Evolutionary conservation across 1,140 invertebrate genomes (phyloP).

Genomic region (Tetramorium simillimum): DNA sequence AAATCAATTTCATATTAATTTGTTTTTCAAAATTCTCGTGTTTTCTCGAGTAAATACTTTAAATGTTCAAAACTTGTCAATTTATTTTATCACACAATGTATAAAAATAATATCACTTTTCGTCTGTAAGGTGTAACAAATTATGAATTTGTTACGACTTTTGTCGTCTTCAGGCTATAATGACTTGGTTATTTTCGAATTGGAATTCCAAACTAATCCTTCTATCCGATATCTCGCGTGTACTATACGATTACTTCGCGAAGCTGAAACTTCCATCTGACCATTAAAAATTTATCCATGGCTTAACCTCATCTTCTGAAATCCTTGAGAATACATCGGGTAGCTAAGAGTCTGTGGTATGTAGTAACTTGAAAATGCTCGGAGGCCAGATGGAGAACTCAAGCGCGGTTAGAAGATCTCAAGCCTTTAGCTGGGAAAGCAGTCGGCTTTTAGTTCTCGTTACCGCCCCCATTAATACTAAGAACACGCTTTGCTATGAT

Average conservation of each 20-base stretch:
- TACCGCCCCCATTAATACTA: slow-evolving; percentile 48
- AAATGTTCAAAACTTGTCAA: background rate
- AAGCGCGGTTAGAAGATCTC: slow-evolving; percentile 52
- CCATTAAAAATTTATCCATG: slow-evolving; percentile 73
- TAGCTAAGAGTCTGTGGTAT: slow-evolving; percentile 48
- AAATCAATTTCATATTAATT: slow-evolving; percentile 13
- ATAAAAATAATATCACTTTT: background rate
- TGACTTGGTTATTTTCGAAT: slow-evolving; percentile 19
- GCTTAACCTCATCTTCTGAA: slow-evolving; percentile 66
- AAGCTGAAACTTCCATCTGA: slow-evolving; percentile 56
- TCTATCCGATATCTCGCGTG: slow-evolving; percentile 65
- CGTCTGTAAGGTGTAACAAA: background rate
- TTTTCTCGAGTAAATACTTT: background rate
- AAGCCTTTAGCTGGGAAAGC: slow-evolving; percentile 31
- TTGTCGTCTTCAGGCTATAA: background rate
- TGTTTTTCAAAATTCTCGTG: background rate
- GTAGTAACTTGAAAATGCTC: slow-evolving; percentile 67
- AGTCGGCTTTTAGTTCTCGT: slow-evolving; percentile 54
- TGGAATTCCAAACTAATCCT: slow-evolving; percentile 44
- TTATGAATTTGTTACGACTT: background rate
- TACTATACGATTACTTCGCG: slow-evolving; percentile 66
- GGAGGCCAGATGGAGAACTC: slow-evolving; percentile 51
- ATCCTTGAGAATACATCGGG: slow-evolving; percentile 59
- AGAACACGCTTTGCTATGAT: slow-evolving; percentile 27
- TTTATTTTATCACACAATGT: background rate